phyloP scores from a whole-genome alignment of 2,888 invertebrate species.

The Phytoseiulus persimilis region DNA sequence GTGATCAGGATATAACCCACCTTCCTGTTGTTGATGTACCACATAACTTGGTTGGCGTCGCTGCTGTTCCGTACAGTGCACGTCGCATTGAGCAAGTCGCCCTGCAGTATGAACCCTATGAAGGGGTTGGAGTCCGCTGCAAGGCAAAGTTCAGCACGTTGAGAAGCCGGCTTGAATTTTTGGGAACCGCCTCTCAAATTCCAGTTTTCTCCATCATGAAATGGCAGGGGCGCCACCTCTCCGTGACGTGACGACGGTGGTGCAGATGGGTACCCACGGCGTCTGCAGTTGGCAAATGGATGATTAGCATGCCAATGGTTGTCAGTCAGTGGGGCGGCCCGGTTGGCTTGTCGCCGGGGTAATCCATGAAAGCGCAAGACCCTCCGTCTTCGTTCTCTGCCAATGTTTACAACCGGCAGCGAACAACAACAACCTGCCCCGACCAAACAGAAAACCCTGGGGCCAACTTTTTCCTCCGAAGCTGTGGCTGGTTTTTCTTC shows the following conservation, averaged over 20 bases:
- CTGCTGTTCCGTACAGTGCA: constrained; percentile 16
- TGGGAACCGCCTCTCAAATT: neutral
- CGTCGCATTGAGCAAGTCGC: constrained; percentile 25
- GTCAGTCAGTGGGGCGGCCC: neutral
- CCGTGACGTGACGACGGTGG: neutral
- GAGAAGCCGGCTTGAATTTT: neutral
- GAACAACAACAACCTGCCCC: constrained; percentile 5
- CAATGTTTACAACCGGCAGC: neutral
- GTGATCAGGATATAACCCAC: neutral
- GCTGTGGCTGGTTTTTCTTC: neutral
- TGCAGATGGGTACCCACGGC: neutral
- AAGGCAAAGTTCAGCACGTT: neutral
- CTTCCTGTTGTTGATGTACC: constrained; percentile 23
- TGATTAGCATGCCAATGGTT: neutral
- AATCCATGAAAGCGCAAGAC: neutral
- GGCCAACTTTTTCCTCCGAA: neutral
- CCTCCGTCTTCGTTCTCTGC: neutral
- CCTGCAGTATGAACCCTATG: neutral
- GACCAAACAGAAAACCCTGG: neutral
- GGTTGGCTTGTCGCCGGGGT: neutral
- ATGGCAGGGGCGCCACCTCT: neutral
- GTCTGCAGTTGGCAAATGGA: neutral
- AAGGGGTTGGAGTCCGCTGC: neutral
- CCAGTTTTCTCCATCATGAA: neutral
- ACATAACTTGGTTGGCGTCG: constrained; percentile 20